Evolutionary conservation across 2,113 vertebrate genomes (phyloP), one percentile per base, ranked within the genome.

Genomic region (Gambusia holbrooki): DNA sequence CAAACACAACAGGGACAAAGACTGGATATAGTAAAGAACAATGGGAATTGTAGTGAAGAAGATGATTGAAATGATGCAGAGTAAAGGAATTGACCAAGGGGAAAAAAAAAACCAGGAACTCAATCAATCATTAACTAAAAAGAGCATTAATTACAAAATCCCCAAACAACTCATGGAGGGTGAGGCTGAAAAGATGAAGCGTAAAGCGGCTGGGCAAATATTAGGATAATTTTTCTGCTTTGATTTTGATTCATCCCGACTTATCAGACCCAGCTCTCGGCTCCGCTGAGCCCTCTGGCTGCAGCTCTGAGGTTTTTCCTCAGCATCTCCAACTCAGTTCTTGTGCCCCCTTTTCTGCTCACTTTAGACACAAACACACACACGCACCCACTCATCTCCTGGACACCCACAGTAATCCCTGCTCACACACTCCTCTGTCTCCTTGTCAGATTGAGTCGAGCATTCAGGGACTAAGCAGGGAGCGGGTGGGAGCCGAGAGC

Each of bases 231-330:
- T 79, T 85, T 84, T 87, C 85, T 68, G 37, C 77, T 90, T 88
- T 89, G 89, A 91, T 92, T 81, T 82, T 87, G 84, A 92, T 89
- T 82, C 80, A 69, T 82, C 80, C 74, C 84, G 92, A 92, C 89
- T 86, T 62, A 84, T 91, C 84, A 81, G 87, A 82, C 75, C 84
- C 88, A 88, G 79, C 88, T 82, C 83, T 87, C 83, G 73, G 63
- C 76, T 85, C 81, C 0, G 3, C 83, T 80, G 77, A 84, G 82
- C 85, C 25, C 76, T 73, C 81, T 66, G 75, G 84, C 45, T 81
- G 74, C 77, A 68, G 77, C 76, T 66, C 2, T 1, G 35, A 71
- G 42, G 74, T 70, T 54, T 66, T 75, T 73, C 54, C 45, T 4
- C 67, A 32, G 35, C 69, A 29, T 0, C 62, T 62, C 40, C 8